phyloP scores from a whole-genome alignment of 2,888 invertebrate species.

The Epirrhoe tristata region DNA sequence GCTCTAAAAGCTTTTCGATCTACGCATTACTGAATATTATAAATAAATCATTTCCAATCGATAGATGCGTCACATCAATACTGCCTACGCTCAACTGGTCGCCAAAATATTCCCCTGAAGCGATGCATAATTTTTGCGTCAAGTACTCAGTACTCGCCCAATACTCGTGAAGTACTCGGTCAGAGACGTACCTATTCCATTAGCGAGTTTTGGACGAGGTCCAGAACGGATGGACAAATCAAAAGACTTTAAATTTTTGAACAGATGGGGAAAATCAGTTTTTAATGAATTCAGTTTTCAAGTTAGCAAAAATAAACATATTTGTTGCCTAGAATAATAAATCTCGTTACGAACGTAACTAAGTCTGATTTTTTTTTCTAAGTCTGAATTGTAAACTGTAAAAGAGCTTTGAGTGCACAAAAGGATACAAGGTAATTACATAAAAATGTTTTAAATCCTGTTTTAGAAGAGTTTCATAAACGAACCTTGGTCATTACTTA shows the following conservation, averaged over 20 bases:
- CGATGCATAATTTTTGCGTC: constrained; percentile 72
- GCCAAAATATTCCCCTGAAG: constrained; percentile 57
- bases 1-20: not conserved
- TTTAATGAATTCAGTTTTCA: not conserved
- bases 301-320: too few species aligned
- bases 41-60: constrained; percentile 32
- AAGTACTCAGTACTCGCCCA: constrained; percentile 61
- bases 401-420: too few species aligned
- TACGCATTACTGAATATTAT: constrained; percentile 1
- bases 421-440: too few species aligned
- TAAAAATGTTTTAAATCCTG: too few species aligned
- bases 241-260: constrained; percentile 51
- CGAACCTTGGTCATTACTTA: too few species aligned
- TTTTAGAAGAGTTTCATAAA: too few species aligned
- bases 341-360: too few species aligned
- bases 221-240: constrained; percentile 60
- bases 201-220: constrained; percentile 76
- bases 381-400: too few species aligned
- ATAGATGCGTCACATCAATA: constrained; percentile 43
- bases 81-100: constrained; percentile 41
- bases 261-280: constrained; percentile 44
- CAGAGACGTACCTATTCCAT: constrained; percentile 76
- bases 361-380: too few species aligned
- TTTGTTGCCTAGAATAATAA: too few species aligned
- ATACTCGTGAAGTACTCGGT: constrained; percentile 67